Conservation (phyloP, 2,797 vertebrate species). For the Harpagifer antarcticus region DNA sequence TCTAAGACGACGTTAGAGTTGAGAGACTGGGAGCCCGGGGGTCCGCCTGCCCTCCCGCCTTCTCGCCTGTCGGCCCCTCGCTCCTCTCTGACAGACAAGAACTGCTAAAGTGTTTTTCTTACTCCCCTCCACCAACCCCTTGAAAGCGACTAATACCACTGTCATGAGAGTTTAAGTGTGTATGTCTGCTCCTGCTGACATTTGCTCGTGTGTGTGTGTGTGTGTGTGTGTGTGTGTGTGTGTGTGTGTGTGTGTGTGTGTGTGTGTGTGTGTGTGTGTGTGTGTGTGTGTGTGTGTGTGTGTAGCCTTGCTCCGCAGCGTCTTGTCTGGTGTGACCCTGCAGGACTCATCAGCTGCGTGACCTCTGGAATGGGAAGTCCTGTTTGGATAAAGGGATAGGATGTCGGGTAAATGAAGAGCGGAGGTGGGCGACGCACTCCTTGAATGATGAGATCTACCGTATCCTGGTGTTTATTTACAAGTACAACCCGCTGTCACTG, state of each 20-base stretch:
- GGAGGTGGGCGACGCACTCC: conserved; percentile 60
- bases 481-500: conserved; percentile 42
- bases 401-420: conserved; percentile 49
- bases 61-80: conserved; percentile 41
- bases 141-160: conserved; percentile 74
- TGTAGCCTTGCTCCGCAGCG: background rate
- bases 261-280: background rate
- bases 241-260: conserved; percentile 33
- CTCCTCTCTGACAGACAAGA: conserved; percentile 66
- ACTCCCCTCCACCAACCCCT: conserved; percentile 54
- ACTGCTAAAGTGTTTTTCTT: conserved; percentile 70
- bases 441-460: conserved; percentile 55
- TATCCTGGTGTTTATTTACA: conserved; percentile 62
- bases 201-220: conserved; percentile 11
- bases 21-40: conserved; percentile 51
- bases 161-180: conserved; percentile 67
- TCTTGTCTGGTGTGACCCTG: conserved; percentile 51
- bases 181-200: conserved; percentile 43
- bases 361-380: conserved; percentile 54
- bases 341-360: background rate
- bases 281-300: background rate
- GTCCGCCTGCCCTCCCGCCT: conserved; percentile 49
- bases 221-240: no score
- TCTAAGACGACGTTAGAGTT: conserved; percentile 60
- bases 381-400: conserved; percentile 59